Evolutionary conservation across 2,888 invertebrate genomes (phyloP).

Genomic region (Pecten maximus): DNA sequence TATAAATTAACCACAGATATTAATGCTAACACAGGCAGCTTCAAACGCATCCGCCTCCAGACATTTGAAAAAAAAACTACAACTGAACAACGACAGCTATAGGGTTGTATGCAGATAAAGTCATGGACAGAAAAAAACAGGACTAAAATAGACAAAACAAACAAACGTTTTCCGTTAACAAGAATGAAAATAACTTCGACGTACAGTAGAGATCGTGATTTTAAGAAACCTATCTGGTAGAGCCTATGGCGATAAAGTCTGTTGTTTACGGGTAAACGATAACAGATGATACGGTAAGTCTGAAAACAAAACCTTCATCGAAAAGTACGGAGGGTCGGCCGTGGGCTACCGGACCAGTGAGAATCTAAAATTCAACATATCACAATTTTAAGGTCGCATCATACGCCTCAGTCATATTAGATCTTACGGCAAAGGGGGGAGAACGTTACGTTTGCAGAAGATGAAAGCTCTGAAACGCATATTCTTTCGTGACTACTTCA

Average conservation of each 20-base stretch:
- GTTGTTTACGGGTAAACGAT: not conserved
- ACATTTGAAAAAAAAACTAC: not conserved
- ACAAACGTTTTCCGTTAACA: not conserved
- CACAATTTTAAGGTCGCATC: not conserved
- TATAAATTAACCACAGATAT: not conserved
- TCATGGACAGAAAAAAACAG: not conserved
- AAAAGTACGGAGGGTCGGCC: not conserved
- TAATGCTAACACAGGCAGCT: not conserved
- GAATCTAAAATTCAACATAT: not conserved
- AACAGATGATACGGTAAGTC: not conserved
- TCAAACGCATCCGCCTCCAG: not conserved
- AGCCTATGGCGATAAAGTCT: not conserved
- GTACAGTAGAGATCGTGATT: not conserved
- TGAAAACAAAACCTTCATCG: not conserved
- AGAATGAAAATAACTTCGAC: not conserved
- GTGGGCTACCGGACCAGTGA: not conserved
- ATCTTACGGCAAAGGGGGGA: not conserved
- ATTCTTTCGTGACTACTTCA: not conserved
- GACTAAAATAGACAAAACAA: slow-evolving; percentile 15
- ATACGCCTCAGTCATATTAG: not conserved
- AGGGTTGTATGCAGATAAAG: not conserved
- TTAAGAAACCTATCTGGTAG: not conserved
- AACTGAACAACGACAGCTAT: not conserved
- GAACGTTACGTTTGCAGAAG: not conserved
- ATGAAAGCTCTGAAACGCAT: not conserved